Conservation (phyloP, 2,888 invertebrate genomes). For the Heterodera filipjevi region DNA sequence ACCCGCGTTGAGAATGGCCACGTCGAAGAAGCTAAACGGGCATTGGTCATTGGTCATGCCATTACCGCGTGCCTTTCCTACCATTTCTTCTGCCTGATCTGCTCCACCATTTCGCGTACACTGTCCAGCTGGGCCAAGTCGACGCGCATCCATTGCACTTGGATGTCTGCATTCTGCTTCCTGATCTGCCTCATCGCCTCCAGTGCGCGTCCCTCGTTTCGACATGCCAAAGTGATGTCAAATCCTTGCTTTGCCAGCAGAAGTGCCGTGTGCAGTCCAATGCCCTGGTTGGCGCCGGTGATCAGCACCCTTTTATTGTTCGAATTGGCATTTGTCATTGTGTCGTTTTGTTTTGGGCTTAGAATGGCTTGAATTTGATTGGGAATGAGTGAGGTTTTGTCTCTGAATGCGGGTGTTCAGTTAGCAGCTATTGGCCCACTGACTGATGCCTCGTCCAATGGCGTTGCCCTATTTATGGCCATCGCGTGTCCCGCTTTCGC, state of each 20-base stretch:
- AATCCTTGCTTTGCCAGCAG: conserved; percentile 38
- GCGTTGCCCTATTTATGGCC: neutral
- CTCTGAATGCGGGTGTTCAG: neutral
- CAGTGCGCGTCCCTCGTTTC: conserved; percentile 39
- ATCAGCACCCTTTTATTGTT: conserved; percentile 31
- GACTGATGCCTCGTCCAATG: neutral
- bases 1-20: conserved; percentile 41
- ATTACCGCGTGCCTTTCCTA: conserved; percentile 12
- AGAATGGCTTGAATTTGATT: neutral
- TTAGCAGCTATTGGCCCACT: neutral
- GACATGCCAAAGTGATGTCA: conserved; percentile 41
- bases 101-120: conserved; percentile 24
- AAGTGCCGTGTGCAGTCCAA: conserved; percentile 38
- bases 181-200: conserved; percentile 34
- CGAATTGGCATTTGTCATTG: neutral
- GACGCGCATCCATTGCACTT: conserved; percentile 28
- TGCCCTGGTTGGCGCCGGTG: conserved; percentile 44
- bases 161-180: conserved; percentile 8
- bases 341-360: neutral
- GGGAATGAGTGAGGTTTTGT: too few relatives aligned
- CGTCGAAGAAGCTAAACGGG: conserved; percentile 35
- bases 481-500: too few relatives aligned
- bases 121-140: conserved; percentile 34
- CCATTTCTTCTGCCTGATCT: conserved; percentile 1
- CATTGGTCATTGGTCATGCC: neutral